phyloP scores from a whole-genome alignment of 2,797 vertebrate genomes.

The Tarsius wallacei region DNA sequence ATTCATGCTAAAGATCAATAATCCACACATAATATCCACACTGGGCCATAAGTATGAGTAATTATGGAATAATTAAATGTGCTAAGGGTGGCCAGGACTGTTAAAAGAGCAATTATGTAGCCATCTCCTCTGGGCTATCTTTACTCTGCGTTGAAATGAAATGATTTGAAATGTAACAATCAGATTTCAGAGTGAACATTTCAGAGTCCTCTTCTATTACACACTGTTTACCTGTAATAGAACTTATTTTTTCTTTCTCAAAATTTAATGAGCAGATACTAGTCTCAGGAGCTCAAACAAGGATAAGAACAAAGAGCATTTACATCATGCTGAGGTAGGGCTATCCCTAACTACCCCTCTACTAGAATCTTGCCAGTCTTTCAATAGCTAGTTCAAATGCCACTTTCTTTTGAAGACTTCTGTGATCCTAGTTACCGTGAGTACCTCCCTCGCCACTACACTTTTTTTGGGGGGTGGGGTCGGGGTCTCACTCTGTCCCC shows the following conservation, averaged over 20 bases:
- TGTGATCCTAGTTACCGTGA: not conserved
- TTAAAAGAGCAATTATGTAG: constrained; percentile 81
- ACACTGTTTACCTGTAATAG: not conserved
- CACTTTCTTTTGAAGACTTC: not conserved
- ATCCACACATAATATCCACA: constrained; percentile 69
- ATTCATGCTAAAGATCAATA: constrained; percentile 76
- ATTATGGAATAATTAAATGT: constrained; percentile 84
- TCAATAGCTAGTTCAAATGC: not conserved
- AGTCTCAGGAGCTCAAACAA: not conserved
- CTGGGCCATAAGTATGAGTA: constrained; percentile 76
- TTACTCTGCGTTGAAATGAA: constrained; percentile 83
- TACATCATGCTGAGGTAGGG: not conserved
- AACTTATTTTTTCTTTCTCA: constrained; percentile 1
- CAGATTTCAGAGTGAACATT: constrained; percentile 73
- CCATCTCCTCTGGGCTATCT: constrained; percentile 77
- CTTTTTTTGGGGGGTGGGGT: too few species aligned
- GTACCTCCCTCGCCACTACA: not conserved
- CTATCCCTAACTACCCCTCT: not conserved
- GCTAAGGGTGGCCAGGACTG: constrained; percentile 70
- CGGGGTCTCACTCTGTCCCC: too few species aligned
- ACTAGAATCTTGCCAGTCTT: not conserved
- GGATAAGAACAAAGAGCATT: not conserved
- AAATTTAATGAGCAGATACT: constrained; percentile 22
- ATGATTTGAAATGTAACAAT: constrained; percentile 84
- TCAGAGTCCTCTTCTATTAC: constrained; percentile 42